A percentile compares a stretch with the other conserved stretches of the same genome.
These are phyloP conservation scores for Campylorhamphus procurvoides DNA, from an alignment of 2,113 vertebrate genomes.

Conservation along the genomic window DNA sequence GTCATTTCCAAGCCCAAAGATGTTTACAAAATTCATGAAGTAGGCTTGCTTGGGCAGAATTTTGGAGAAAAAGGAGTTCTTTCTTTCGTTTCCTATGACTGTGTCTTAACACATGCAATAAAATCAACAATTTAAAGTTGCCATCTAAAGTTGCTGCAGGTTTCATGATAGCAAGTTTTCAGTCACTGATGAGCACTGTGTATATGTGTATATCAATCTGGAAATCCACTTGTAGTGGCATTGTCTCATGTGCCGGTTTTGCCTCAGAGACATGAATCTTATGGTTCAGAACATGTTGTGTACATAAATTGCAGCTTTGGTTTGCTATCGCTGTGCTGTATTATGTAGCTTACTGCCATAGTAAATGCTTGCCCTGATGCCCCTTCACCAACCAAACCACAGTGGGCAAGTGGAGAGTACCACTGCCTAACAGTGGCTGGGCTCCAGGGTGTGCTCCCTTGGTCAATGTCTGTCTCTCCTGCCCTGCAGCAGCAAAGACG, in stretches of 20 bases:
- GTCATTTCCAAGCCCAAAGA: conserved; percentile 7
- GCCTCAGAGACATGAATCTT: conserved; percentile 2
- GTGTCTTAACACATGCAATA: background rate
- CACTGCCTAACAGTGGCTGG: accelerated
- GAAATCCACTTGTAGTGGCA: background rate
- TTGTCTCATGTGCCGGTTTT: background rate
- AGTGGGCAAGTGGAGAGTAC: background rate
- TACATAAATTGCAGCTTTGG: background rate
- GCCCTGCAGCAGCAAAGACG: background rate
- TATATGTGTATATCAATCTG: background rate
- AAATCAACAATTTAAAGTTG: background rate
- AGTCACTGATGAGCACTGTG: background rate
- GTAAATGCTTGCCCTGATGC: background rate
- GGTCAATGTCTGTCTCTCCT: background rate
- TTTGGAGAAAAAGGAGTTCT: background rate
- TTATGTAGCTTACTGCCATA: background rate
- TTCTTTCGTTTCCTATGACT: conserved; percentile 29
- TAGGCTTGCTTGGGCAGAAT: background rate
- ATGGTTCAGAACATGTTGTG: background rate
- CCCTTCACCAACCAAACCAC: background rate
- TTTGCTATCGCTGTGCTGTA: background rate
- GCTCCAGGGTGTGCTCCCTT: background rate
- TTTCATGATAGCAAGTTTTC: conserved; percentile 22
- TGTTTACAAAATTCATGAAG: conserved; percentile 22
- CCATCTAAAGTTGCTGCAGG: background rate